phyloP scores from a whole-genome alignment of 2,113 vertebrate species.

The Campylorhamphus procurvoides region DNA sequence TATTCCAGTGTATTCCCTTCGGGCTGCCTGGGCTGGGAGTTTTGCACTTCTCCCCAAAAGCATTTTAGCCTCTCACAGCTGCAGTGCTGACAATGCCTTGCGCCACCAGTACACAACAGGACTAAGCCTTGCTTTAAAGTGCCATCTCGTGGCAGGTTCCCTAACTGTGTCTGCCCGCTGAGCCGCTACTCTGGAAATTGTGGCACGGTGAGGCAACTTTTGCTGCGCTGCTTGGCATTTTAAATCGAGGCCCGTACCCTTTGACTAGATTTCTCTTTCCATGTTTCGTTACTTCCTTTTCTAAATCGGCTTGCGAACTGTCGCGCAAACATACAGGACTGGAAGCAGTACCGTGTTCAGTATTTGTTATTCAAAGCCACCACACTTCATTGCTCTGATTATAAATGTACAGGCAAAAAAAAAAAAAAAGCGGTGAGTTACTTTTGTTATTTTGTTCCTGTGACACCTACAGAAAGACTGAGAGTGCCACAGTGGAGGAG shows the following conservation, averaged over 20 bases:
- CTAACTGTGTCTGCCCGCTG: not conserved
- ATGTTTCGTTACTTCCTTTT: not conserved
- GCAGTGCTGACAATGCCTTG: not conserved
- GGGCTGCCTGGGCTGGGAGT: not conserved
- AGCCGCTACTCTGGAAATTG: not conserved
- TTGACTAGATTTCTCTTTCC: not conserved
- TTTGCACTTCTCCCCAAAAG: not conserved
- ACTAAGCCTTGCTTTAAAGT: constrained; percentile 18
- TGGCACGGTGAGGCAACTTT: not conserved
- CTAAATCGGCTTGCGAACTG: not conserved
- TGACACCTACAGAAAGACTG: not conserved
- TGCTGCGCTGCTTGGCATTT: not conserved
- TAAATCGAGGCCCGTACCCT: not conserved
- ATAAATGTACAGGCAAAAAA: not conserved
- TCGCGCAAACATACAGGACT: not conserved
- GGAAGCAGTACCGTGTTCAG: not conserved
- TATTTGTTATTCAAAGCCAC: not conserved
- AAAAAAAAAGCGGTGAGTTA: not conserved
- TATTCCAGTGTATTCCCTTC: not conserved
- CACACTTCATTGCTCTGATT: not conserved
- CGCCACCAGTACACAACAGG: not conserved
- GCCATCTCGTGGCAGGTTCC: constrained; percentile 39
- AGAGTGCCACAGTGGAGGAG: not conserved
- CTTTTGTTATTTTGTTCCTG: not conserved
- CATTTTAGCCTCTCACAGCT: not conserved